These are phyloP conservation scores for Porites divaricata DNA, from an alignment of 92 coral and sea anemone species.

Conservation along the genomic window DNA sequence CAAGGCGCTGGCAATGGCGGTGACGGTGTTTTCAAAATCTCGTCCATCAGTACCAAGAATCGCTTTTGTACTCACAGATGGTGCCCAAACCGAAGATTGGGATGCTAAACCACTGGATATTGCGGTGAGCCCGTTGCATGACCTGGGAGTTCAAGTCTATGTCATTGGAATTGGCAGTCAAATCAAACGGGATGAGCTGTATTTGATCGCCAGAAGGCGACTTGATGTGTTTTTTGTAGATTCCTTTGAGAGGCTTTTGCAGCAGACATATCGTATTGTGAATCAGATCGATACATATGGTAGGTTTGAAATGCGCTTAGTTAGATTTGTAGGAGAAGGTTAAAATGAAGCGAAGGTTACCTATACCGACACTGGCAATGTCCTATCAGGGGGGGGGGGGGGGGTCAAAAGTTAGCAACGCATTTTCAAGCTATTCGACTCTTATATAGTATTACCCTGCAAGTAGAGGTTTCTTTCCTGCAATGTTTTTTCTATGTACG, in stretches of 20 bases:
- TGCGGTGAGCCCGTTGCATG: constrained; percentile 79
- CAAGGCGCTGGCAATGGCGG: constrained; percentile 78
- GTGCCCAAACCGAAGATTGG: constrained; percentile 75
- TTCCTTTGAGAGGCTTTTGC: constrained; percentile 60
- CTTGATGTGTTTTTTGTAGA: constrained; percentile 79
- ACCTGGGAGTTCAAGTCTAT: constrained; percentile 82
- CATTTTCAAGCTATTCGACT: no score
- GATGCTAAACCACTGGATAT: constrained; percentile 80
- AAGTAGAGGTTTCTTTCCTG: no score
- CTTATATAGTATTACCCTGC: no score
- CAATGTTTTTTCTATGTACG: no score
- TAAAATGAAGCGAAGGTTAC: no score
- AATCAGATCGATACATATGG: constrained; percentile 73
- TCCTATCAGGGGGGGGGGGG: no score
- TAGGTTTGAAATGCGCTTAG: constrained; percentile 13
- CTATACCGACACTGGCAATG: no score
- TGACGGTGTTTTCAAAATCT: constrained; percentile 67
- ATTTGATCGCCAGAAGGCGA: constrained; percentile 63
- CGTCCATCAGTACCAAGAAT: constrained; percentile 91
- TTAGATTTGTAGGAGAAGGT: no score
- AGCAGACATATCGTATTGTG: constrained; percentile 53
- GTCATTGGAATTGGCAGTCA: constrained; percentile 80
- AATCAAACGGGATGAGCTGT: constrained; percentile 57
- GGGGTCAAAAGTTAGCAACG: no score
- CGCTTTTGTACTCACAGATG: constrained; percentile 83